These are phyloP conservation scores for Ariolimax columbianus DNA, from an alignment of 2,888 invertebrate genomes.

Conservation along the genomic window DNA sequence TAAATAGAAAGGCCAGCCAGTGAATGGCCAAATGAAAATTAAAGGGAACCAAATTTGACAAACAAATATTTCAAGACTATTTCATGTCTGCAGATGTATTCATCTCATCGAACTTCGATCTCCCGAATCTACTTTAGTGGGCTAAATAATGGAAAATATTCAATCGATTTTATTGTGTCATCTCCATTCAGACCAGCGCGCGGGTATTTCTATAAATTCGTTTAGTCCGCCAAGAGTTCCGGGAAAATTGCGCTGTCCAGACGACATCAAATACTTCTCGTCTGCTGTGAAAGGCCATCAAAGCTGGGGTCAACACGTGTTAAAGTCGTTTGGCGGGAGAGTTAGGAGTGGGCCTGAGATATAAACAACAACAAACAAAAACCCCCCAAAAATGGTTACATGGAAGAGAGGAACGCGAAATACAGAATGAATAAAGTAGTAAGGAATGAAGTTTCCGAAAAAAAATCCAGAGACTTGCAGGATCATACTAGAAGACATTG, in stretches of 20 bases:
- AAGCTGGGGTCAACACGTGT: neutral
- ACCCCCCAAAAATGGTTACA: no score
- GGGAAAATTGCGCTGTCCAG: neutral
- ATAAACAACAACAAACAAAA: no score
- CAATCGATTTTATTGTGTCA: conserved; percentile 1
- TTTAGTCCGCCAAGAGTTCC: neutral
- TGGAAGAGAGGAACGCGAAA: no score
- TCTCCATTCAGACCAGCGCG: neutral
- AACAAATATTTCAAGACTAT: neutral
- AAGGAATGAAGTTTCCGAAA: no score
- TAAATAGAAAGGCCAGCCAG: no score
- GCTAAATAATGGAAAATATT: neutral
- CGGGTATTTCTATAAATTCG: neutral
- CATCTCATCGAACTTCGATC: neutral
- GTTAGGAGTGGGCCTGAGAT: no score
- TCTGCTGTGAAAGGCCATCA: neutral
- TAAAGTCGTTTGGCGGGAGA: no score
- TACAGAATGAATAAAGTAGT: no score
- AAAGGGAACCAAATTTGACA: neutral
- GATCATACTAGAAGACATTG: no score
- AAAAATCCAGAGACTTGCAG: no score
- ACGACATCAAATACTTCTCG: conserved; percentile 10
- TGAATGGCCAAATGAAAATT: no score
- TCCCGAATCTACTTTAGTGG: neutral
- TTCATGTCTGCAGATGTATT: neutral